A percentile compares a stretch with the other conserved stretches of the same genome.
Conservation (phyloP, 1,140 invertebrate genomes). For the Drosophila pruinosa region DNA sequence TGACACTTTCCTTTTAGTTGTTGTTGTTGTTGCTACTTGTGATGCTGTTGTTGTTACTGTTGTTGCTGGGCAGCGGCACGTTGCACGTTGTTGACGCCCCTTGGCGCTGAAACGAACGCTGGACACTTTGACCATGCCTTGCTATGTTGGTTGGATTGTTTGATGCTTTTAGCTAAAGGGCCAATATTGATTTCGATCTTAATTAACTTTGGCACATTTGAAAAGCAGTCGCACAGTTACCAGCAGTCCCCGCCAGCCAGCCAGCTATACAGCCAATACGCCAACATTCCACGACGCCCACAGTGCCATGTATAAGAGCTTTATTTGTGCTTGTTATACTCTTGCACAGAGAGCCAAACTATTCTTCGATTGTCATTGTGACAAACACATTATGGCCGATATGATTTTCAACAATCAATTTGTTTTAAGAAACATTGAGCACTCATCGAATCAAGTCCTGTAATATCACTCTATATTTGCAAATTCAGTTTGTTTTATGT, state of each 20-base stretch:
- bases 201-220: conserved; percentile 82
- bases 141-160: conserved; percentile 60
- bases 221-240: conserved; percentile 59
- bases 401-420: too few relatives aligned
- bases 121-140: conserved; percentile 44
- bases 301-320: conserved; percentile 34
- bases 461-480: too few relatives aligned
- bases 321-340: conserved; percentile 54
- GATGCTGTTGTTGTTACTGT: conserved; percentile 9
- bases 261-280: neutral
- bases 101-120: conserved; percentile 62
- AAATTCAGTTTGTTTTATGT: too few relatives aligned
- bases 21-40: conserved; percentile 12
- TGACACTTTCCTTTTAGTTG: conserved; percentile 67
- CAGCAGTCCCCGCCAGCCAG: neutral
- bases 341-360: neutral
- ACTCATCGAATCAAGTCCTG: too few relatives aligned
- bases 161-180: conserved; percentile 81
- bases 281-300: neutral
- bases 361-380: neutral
- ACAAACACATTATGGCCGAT: too few relatives aligned
- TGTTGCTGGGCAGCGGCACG: conserved; percentile 34
- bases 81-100: conserved; percentile 50
- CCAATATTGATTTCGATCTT: conserved; percentile 82
- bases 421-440: too few relatives aligned